Percentiles rank a stretch among this genome's conserved stretches.
phyloP scores from a whole-genome alignment of 2,888 invertebrate species.

The Octonoba sinensis region DNA sequence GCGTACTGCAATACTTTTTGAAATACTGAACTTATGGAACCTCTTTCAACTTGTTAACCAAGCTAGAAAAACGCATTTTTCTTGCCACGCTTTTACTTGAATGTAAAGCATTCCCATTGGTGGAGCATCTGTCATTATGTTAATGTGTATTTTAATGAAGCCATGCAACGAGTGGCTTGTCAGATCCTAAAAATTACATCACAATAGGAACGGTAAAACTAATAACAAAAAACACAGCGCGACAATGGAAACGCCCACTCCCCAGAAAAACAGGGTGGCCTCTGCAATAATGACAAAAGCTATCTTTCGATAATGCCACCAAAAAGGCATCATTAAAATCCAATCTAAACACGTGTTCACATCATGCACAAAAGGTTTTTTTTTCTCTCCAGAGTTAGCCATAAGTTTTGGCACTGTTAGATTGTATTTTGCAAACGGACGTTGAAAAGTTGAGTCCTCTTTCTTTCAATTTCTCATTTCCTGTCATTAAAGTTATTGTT shows the following conservation, averaged over 20 bases:
- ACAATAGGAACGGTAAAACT: constrained; percentile 10
- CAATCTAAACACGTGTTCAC: constrained; percentile 56
- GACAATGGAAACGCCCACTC: constrained; percentile 13
- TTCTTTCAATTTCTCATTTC: constrained; percentile 43
- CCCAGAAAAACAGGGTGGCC: constrained; percentile 11
- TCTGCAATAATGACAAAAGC: constrained; percentile 37
- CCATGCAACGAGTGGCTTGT: constrained; percentile 3
- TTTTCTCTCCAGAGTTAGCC: constrained; percentile 2
- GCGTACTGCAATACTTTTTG: no score
- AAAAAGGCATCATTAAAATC: constrained; percentile 59
- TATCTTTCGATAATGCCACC: constrained; percentile 46
- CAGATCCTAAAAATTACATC: not conserved
- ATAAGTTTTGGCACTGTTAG: constrained; percentile 12
- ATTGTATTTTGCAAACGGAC: constrained; percentile 29
- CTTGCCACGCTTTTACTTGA: not conserved
- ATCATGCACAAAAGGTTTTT: constrained; percentile 10
- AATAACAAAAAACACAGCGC: constrained; percentile 6
- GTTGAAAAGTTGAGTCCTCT: constrained; percentile 33
- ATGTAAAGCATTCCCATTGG: constrained; percentile 23
- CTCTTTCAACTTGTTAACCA: no score
- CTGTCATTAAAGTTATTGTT: constrained; percentile 51
- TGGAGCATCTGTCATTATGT: constrained; percentile 36
- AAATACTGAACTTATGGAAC: no score
- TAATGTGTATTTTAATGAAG: constrained; percentile 30
- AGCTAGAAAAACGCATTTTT: no score